These are phyloP conservation scores for Phainopepla nitens DNA, from an alignment of 2,113 vertebrate genomes.

Conservation along the genomic window DNA sequence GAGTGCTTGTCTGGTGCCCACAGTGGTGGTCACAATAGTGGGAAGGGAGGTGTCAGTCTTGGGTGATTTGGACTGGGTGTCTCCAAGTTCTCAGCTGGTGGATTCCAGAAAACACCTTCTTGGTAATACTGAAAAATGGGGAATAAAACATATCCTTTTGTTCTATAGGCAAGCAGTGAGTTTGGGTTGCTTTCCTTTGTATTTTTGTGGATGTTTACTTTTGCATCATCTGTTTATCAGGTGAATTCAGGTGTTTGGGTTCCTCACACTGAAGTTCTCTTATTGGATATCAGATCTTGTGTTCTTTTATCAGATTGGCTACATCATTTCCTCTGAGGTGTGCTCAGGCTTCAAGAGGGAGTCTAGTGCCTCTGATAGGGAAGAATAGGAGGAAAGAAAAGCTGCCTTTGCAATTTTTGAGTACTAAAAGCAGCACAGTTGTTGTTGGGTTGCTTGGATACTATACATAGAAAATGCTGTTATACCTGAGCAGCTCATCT, in stretches of 20 bases:
- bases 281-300: rapidly evolving
- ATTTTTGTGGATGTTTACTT: not conserved
- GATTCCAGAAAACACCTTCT: not conserved
- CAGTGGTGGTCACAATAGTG: not conserved
- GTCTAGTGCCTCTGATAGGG: not conserved
- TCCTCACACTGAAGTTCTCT: not conserved
- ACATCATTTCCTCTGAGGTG: not conserved
- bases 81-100: not conserved
- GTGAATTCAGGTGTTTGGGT: not conserved
- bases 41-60: not conserved
- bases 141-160: not conserved
- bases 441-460: not conserved
- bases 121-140: not conserved
- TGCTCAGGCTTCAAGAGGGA: not conserved
- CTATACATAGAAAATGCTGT: not conserved
- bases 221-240: not conserved
- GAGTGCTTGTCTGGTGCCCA: rapidly evolving
- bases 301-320: rapidly evolving
- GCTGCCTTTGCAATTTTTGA: not conserved
- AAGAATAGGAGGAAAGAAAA: not conserved
- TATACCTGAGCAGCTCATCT: not conserved
- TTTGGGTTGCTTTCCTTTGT: not conserved
- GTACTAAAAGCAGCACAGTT: not conserved
- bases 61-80: not conserved
- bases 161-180: not conserved